A percentile compares a stretch with the other conserved stretches of the same genome.
phyloP scores from a whole-genome alignment of 2,888 invertebrate species.

The Andrena minutula region DNA sequence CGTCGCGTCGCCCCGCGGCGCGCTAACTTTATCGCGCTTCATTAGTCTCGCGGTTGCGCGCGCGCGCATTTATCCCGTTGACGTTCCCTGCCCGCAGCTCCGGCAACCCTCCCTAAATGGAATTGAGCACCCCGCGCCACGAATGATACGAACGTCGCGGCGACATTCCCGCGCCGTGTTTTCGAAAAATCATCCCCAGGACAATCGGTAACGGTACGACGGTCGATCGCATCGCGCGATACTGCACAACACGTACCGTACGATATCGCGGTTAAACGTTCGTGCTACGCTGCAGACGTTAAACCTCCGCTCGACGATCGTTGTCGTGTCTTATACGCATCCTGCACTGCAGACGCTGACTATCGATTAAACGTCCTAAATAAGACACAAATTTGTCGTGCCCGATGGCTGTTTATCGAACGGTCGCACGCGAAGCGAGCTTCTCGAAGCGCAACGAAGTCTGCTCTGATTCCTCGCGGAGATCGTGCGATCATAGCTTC shows the following conservation, averaged over 20 bases:
- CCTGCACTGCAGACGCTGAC: neutral
- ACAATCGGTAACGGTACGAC: constrained; percentile 62
- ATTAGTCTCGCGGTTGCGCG: constrained; percentile 17
- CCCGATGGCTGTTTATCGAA: constrained; percentile 2
- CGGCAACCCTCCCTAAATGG: neutral
- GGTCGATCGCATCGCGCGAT: constrained; percentile 52
- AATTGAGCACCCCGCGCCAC: constrained; percentile 17
- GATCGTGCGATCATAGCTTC: constrained; percentile 9
- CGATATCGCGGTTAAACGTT: constrained; percentile 49
- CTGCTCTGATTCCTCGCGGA: neutral
- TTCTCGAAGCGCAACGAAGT: neutral
- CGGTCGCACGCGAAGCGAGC: constrained; percentile 1
- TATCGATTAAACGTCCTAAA: constrained; percentile 30
- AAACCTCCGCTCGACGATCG: constrained; percentile 38
- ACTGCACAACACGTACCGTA: constrained; percentile 21
- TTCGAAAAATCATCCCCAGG: constrained; percentile 60
- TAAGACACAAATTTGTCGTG: constrained; percentile 34
- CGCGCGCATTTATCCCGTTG: constrained; percentile 27
- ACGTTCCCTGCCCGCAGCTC: constrained; percentile 17
- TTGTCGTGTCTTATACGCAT: constrained; percentile 3
- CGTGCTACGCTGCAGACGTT: constrained; percentile 17
- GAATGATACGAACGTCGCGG: constrained; percentile 23
- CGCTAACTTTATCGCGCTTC: constrained; percentile 27
- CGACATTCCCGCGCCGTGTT: constrained; percentile 33
- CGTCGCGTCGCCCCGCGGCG: neutral